A percentile compares a stretch with the other conserved stretches of the same genome.
Evolutionary conservation across 2,113 vertebrate genomes (phyloP).

Genomic region (Malurus melanocephalus): DNA sequence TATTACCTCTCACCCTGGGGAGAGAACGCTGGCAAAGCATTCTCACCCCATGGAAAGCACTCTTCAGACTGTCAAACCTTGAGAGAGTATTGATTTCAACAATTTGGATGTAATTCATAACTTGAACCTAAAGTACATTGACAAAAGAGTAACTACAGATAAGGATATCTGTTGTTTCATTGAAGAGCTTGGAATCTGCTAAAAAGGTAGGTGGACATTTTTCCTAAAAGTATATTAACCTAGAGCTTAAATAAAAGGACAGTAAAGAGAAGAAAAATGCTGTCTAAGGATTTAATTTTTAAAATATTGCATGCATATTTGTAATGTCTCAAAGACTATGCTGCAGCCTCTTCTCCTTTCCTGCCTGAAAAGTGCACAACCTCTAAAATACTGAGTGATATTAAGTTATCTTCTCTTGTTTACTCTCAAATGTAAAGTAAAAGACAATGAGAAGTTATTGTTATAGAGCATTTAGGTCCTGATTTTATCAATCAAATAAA

Average conservation of each 20-base stretch:
- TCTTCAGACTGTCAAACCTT: slow-evolving; percentile 50
- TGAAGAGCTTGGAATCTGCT: slow-evolving; percentile 46
- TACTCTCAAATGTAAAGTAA: slow-evolving; percentile 2
- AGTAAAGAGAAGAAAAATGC: not conserved
- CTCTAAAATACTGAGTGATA: not conserved
- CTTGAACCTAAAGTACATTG: not conserved
- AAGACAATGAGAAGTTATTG: not conserved
- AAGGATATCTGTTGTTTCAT: slow-evolving; percentile 30
- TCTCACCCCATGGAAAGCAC: slow-evolving; percentile 60
- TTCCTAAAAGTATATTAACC: not conserved
- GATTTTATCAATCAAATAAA: slow-evolving; percentile 36
- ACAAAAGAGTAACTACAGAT: not conserved
- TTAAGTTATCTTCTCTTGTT: not conserved
- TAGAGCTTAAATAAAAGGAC: not conserved
- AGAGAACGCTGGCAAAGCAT: slow-evolving; percentile 63
- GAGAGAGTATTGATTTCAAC: slow-evolving; percentile 36
- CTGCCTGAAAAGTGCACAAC: not conserved
- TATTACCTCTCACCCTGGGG: slow-evolving; percentile 66
- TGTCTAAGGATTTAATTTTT: not conserved
- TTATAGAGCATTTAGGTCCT: not conserved
- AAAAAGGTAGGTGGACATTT: slow-evolving; percentile 64
- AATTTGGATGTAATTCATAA: slow-evolving; percentile 34
- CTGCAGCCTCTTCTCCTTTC: not conserved
- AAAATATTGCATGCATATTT: not conserved
- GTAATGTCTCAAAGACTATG: not conserved